Evolutionary conservation across 2,797 vertebrate genomes (phyloP), one percentile per base, ranked within the genome.

Genomic region (Lophotriccus pileatus): DNA sequence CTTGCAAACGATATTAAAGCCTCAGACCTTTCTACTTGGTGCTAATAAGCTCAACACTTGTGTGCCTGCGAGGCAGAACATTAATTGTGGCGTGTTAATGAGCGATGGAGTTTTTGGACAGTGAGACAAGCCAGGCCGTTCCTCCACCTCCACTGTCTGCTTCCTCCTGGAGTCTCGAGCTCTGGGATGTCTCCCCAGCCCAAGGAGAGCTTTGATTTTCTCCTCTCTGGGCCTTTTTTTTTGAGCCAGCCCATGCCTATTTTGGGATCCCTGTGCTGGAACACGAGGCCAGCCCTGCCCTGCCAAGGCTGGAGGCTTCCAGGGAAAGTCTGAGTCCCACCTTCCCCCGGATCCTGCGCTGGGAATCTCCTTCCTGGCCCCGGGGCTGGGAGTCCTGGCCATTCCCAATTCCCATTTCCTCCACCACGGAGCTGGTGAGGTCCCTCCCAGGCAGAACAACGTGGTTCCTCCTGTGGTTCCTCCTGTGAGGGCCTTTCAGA

Each of bases 11-110:
- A 91, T 93, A 75, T 74, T 89, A 95, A 94, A 94, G 89, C 88
- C 85, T 80, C 88, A 87, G 95, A 94, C 94, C 93, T 92, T 93
- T 93, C 92, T 94, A 63, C 89, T 84, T 81, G 86, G 92, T 79
- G 92, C 96, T 97, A 96, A 96, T 96, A 95, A 97, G 96, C 95
- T 93, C 95, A 90, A 82, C 94, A 88, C 96, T 95, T 80, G 95
- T 43, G 85, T 93, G 96, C 96, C 96, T 93, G 72, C 50, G 21
- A 94, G 96, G 96, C 95, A 96, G 92, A 81, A 89, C 94, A 72
- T 94, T 96, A 97, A 96, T 95, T 96, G 92, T 55, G 91, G 56
- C 66, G 94, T 95, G 95, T 96, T 96, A 96, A 96, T 95, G 95
- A 97, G 92, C 68, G 84, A 88, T 82, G 87, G 80, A 89, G 94